Evolutionary conservation across 2,888 invertebrate genomes (phyloP).

Genomic region (Aricia artaxerxes): DNA sequence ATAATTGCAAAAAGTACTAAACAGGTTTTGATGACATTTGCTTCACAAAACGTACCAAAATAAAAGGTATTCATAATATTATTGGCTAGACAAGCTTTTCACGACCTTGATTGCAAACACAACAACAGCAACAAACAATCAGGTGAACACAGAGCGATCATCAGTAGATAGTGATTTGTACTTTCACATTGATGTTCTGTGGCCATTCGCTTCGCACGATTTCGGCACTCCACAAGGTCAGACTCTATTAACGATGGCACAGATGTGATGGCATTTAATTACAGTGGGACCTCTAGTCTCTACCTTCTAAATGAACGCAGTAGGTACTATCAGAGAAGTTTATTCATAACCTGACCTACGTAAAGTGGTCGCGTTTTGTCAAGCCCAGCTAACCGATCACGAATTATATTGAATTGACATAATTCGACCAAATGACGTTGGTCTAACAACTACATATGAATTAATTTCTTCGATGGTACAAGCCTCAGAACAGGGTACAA

Average conservation of each 20-base stretch:
- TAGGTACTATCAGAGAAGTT: no score
- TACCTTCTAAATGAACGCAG: neutral
- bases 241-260: constrained; percentile 22
- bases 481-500: no score
- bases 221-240: constrained; percentile 19
- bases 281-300: neutral
- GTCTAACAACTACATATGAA: no score
- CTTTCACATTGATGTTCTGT: constrained; percentile 28
- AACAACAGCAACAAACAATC: neutral
- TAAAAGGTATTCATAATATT: neutral
- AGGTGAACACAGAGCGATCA: neutral
- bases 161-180: constrained; percentile 1
- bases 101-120: constrained; percentile 3
- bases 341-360: no score
- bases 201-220: constrained; percentile 16
- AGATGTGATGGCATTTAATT: neutral
- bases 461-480: no score
- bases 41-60: no score
- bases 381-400: no score
- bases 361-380: no score
- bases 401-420: no score
- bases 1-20: no score
- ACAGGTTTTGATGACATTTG: no score
- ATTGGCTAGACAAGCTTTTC: neutral
- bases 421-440: no score